These are phyloP conservation scores for Palythoa grandis DNA, from an alignment of 92 coral and sea anemone genomes.

Conservation along the genomic window DNA sequence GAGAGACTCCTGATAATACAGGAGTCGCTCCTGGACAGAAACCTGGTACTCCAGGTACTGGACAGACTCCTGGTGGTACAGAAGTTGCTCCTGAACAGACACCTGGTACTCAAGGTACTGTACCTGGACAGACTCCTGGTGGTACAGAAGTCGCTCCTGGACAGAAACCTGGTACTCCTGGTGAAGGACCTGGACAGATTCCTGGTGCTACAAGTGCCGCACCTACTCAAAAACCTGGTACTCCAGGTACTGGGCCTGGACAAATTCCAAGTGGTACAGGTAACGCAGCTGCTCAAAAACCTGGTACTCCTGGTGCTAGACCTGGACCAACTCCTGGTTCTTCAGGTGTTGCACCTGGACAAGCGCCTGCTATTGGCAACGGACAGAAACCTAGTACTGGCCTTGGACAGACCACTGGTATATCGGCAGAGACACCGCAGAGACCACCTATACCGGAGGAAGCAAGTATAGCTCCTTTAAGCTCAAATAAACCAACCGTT, in stretches of 20 bases:
- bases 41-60: slow-evolving; percentile 16
- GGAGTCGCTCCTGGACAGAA: slow-evolving; percentile 28
- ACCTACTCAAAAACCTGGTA: background rate
- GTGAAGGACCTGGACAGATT: background rate
- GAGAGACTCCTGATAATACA: slow-evolving; percentile 19
- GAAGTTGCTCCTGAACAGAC: slow-evolving; percentile 6
- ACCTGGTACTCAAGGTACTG: background rate
- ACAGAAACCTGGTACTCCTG: background rate
- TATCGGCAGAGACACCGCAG: background rate
- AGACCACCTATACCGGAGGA: background rate
- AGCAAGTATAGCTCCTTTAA: slow-evolving; percentile 2
- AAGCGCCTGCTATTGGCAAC: background rate
- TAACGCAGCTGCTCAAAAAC: background rate
- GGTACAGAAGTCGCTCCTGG: slow-evolving; percentile 31
- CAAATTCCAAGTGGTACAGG: slow-evolving; percentile 22
- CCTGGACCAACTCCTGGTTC: slow-evolving; percentile 1
- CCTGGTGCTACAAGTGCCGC: background rate
- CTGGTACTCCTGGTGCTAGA: background rate
- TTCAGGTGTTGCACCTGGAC: background rate
- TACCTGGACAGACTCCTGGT: slow-evolving; percentile 16
- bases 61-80: background rate
- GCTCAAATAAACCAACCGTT: background rate
- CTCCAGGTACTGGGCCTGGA: slow-evolving; percentile 5
- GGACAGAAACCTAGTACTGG: slow-evolving; percentile 28
- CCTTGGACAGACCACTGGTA: slow-evolving; percentile 21